These are phyloP conservation scores for Nettapus auritus DNA, from an alignment of 2,113 vertebrate species.

Conservation along the genomic window DNA sequence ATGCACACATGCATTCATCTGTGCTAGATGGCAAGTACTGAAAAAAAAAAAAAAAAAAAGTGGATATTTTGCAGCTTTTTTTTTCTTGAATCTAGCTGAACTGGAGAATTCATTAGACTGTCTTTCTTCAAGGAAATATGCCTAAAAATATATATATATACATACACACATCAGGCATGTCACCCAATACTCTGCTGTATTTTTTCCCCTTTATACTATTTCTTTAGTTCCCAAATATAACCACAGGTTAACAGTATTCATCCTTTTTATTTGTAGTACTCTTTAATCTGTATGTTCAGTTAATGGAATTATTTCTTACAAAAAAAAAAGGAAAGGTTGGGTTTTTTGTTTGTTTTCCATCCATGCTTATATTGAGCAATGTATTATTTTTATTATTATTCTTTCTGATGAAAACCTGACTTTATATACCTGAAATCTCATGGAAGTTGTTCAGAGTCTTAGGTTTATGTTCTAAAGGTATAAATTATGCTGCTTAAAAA, in stretches of 20 bases:
- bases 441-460: neutral
- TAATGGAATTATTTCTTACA: neutral
- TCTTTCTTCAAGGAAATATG: neutral
- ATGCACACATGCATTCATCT: rapidly evolving
- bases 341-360: neutral
- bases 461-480: too few species aligned
- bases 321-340: neutral
- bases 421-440: neutral
- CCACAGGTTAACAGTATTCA: neutral
- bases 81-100: neutral
- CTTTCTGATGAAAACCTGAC: neutral
- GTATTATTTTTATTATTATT: neutral
- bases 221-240: neutral
- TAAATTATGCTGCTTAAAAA: too few species aligned
- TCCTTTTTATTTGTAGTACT: neutral
- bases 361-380: rapidly evolving
- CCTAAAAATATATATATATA: neutral
- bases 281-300: neutral
- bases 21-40: neutral
- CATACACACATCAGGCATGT: neutral
- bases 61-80: neutral
- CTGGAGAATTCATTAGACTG: neutral
- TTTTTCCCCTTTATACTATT: neutral
- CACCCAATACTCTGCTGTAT: neutral
- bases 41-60: neutral